Evolutionary conservation across 2,888 invertebrate genomes (phyloP), one percentile per base, ranked within the genome.

Genomic region (Polylopha cassiicola): DNA sequence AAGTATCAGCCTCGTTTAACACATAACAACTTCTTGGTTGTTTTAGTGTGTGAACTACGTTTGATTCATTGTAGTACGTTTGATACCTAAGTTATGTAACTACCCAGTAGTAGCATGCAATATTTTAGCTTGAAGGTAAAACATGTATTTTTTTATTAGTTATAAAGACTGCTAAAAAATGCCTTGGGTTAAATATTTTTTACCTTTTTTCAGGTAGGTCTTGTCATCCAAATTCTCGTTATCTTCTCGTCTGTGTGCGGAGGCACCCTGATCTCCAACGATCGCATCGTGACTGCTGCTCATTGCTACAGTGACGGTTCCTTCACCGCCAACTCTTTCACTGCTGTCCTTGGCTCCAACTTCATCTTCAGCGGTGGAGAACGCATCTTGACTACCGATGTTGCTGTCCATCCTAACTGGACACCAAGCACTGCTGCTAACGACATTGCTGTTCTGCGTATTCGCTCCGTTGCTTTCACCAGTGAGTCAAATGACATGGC

Each of bases 221-320:
- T 75, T 2, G 51, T 74, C 10, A 71, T 74, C 33, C 44, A 43
- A 49, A 36, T 73, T 16, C 9, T 62, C 1, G 42, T 53, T 27
- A 38, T 69, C 39, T 49, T 68, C 17, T 59, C 51, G 9, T 72
- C 74, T 0, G 64, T 72, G 0, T 74, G 76, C 43, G 75, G 77
- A 1, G 73, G 54, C 2, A 60, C 62, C 2, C 37, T 75, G 3
- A 49, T 74, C 24, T 55, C 62, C 0, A 0, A 28, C 8, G 62
- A 1, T 20, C 58, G 53, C 1, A 47, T 58, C 1, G 2, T 74
- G 4, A 73, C 73, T 1, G 75, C 73, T 20, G 73, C 73, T 43
- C 73, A 74, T 44, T 72, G 73, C 46, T 29, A 62, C 8, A 5
- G 8, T 3, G 72, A 71, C 17, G 73, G 72, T 2, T 0, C n/a